Evolutionary conservation across 2,113 vertebrate species (phyloP).

Genomic region (Vidua chalybeata): DNA sequence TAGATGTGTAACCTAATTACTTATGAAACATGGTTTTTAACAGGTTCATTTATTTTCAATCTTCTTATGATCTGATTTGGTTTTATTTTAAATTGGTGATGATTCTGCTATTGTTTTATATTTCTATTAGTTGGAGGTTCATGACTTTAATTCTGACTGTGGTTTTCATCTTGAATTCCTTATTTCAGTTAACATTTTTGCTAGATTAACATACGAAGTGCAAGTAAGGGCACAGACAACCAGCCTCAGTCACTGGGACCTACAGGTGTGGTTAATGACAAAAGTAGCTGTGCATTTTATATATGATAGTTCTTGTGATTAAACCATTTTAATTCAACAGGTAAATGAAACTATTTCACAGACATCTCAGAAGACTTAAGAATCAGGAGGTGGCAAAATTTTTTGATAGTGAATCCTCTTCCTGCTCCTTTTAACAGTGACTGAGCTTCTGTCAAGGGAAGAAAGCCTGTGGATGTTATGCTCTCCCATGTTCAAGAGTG

Average conservation of each 20-base stretch:
- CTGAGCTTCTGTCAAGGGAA: background rate
- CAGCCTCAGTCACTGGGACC: background rate
- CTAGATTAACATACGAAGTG: background rate
- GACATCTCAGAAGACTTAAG: background rate
- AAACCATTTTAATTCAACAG: background rate
- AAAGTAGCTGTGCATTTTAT: background rate
- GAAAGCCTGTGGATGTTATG: background rate
- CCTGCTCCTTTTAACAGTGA: background rate
- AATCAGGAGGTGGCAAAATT: background rate
- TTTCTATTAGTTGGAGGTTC: background rate
- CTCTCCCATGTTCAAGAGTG: background rate
- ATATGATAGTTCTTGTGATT: background rate
- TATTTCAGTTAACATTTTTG: background rate
- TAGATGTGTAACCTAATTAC: background rate
- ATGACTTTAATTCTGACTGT: background rate
- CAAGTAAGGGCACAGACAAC: background rate
- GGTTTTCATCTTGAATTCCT: background rate
- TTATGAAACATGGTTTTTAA: background rate
- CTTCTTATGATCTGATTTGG: background rate
- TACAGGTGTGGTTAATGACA: background rate
- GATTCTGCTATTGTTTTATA: background rate
- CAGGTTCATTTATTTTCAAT: background rate
- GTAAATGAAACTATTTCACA: background rate
- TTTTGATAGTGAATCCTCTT: background rate
- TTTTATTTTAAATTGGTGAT: background rate